phyloP scores from a whole-genome alignment of 2,888 invertebrate genomes.

The Myopa tessellatipennis region DNA sequence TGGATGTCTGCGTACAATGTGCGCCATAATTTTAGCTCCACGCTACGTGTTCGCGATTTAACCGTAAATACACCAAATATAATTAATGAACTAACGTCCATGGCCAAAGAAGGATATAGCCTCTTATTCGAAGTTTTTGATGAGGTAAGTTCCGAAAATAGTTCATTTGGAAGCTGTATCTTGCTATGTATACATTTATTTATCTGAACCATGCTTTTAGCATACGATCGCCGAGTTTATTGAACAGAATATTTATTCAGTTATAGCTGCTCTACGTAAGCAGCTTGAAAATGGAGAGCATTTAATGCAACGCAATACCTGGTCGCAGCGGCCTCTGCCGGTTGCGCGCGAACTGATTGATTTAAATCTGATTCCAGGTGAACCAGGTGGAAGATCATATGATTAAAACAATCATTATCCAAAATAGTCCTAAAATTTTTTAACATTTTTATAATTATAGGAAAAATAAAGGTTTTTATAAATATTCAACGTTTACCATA shows the following conservation, averaged over 20 bases:
- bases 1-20: conserved; percentile 81
- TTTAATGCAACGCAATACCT: conserved; percentile 70
- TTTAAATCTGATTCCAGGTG: conserved; percentile 52
- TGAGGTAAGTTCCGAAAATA: conserved; percentile 56
- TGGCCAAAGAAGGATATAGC: conserved; percentile 71
- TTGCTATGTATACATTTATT: not conserved
- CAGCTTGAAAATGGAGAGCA: conserved; percentile 71
- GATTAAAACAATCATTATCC: conserved; percentile 2
- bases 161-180: not conserved
- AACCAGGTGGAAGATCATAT: conserved; percentile 5
- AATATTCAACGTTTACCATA: too few relatives aligned
- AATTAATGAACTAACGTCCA: conserved; percentile 71
- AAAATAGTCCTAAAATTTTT: too few relatives aligned
- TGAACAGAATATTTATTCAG: conserved; percentile 75
- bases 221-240: conserved; percentile 74
- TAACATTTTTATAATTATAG: too few relatives aligned
- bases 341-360: conserved; percentile 56
- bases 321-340: conserved; percentile 74
- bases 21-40: conserved; percentile 76
- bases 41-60: conserved; percentile 74
- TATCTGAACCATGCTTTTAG: conserved; percentile 43
- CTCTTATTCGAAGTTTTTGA: conserved; percentile 73
- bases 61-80: conserved; percentile 71
- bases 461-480: too few relatives aligned
- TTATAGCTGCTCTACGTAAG: conserved; percentile 68